Evolutionary conservation across 1,140 invertebrate species (phyloP), one percentile per base, ranked within the genome.

Genomic region (Bombus cullumanus): DNA sequence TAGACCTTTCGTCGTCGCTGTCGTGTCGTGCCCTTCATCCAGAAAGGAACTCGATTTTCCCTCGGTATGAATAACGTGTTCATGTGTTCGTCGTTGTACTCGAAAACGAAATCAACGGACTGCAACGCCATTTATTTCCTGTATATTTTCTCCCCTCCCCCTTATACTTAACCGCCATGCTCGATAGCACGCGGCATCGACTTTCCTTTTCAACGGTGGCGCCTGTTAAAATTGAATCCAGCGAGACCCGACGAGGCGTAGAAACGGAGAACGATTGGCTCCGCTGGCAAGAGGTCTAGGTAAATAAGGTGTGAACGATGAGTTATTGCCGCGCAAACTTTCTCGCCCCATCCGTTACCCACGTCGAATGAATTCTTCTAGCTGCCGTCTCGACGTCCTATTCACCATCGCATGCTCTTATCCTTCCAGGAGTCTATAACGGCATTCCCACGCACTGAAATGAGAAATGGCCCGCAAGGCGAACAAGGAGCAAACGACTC

Each of bases 301-400:
- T 89, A 89, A 89, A 89, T 89, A 89, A 89, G 84, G 88, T 81
- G 88, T 89, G 88, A 89, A 89, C 84, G 88, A 89, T 89, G 88
- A 89, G 88, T 89, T 89, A 89, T 89, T 34, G 85, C 87, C 86
- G 71, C n/a, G 81, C 85, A 83, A 88, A 90, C 85, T 90, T 89
- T 87, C 85, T 74, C 88, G 77, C 81, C 88, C 76, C 88, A 86
- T 89, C 88, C 89, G 85, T 89, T 84, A 90, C 62, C 77, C 37
- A 57, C 71, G 73, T 71, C 85, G 85, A 87, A 84, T 75, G 78
- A 89, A 90, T 90, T 90, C 89, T 89, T 90, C 88, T 72, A 62
- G 86, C 76, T 39, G 71, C 64, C 76, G 84, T 66, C 81, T 64
- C 73, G 53, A 57, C 39, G n/a, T 75, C 31, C 43, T 25, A 25